Evolutionary conservation across 2,888 invertebrate genomes (phyloP).

Genomic region (Augiades crinisus): DNA sequence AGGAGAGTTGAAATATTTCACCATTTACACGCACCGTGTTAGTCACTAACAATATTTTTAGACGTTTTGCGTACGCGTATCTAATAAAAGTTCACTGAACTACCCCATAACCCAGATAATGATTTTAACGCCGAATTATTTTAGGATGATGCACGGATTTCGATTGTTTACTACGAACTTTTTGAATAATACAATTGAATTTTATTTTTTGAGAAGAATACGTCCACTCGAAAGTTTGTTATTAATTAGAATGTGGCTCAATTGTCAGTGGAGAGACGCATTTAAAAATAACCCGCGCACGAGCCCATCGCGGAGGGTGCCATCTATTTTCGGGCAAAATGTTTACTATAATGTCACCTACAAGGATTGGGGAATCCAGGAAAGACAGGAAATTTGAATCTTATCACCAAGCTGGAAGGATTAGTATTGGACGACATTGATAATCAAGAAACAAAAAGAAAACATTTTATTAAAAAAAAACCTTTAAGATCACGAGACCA

Average conservation of each 20-base stretch:
- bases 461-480: too few species aligned
- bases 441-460: too few species aligned
- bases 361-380: neutral
- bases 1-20: conserved; percentile 56
- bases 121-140: conserved; percentile 8
- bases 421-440: neutral
- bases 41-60: conserved; percentile 75
- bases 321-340: conserved; percentile 53
- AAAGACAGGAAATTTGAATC: neutral
- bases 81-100: conserved; percentile 38
- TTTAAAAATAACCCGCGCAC: conserved; percentile 57
- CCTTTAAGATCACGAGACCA: too few species aligned
- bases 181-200: neutral
- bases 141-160: neutral
- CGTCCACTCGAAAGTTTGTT: conserved; percentile 39
- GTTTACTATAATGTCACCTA: conserved; percentile 21
- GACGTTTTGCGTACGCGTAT: conserved; percentile 50
- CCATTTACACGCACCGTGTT: conserved; percentile 59
- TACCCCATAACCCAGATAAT: conserved; percentile 28
- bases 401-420: neutral
- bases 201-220: conserved; percentile 27
- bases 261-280: conserved; percentile 44
- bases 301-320: conserved; percentile 61
- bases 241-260: conserved; percentile 50
- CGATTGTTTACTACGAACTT: neutral